These are phyloP conservation scores for Rhogogaster chlorosoma DNA, from an alignment of 2,888 invertebrate genomes.

Conservation along the genomic window DNA sequence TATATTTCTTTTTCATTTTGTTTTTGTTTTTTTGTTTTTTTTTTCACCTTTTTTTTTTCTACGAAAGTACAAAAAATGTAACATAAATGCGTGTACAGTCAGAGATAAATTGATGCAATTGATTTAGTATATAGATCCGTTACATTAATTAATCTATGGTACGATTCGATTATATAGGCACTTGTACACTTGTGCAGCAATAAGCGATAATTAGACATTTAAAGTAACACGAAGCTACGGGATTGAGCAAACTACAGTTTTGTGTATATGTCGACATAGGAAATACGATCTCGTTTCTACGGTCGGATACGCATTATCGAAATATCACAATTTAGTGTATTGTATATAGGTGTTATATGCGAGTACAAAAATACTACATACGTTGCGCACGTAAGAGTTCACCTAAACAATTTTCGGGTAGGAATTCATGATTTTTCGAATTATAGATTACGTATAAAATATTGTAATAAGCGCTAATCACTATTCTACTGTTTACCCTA, in stretches of 20 bases:
- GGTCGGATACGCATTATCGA: conserved; percentile 11
- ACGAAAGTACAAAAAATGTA: conserved; percentile 43
- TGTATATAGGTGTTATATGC: neutral
- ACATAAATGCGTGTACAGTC: conserved; percentile 41
- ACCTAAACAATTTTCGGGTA: neutral
- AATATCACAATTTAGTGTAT: conserved; percentile 42
- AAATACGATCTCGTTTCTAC: conserved; percentile 32
- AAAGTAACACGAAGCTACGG: conserved; percentile 15
- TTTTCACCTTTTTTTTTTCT: neutral
- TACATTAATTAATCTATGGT: conserved; percentile 22
- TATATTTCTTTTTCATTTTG: neutral
- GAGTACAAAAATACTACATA: conserved; percentile 24
- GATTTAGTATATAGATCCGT: conserved; percentile 4
- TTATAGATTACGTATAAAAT: neutral
- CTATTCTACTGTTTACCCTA: neutral
- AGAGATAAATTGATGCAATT: conserved; percentile 32
- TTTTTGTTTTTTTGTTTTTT: neutral
- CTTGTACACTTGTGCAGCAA: neutral
- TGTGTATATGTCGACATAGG: neutral
- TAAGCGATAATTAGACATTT: conserved; percentile 13
- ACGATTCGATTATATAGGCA: neutral
- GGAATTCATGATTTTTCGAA: neutral
- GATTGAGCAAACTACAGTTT: conserved; percentile 33
- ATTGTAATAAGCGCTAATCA: neutral
- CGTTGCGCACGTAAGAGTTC: neutral